phyloP scores from a whole-genome alignment of 2,113 vertebrate species.

The Tenebrosternarchus preto region DNA sequence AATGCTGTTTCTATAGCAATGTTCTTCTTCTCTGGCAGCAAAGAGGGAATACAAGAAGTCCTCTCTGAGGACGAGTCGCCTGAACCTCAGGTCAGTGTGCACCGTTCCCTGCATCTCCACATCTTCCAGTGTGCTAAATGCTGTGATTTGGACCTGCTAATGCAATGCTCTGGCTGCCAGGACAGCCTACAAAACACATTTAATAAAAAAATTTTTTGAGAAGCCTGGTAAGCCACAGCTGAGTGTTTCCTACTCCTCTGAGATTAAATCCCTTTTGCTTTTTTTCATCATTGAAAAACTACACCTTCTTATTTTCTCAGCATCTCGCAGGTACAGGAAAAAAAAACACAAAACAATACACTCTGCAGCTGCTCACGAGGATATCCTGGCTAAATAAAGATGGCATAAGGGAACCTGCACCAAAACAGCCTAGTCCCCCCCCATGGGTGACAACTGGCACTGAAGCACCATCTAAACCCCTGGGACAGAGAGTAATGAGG shows the following conservation, averaged over 20 bases:
- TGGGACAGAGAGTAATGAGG: conserved; percentile 4
- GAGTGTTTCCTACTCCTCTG: not conserved
- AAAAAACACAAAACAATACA: conserved; percentile 26
- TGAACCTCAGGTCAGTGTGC: conserved; percentile 12
- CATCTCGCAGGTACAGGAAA: not conserved
- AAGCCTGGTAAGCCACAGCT: not conserved
- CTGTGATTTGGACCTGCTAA: conserved; percentile 20
- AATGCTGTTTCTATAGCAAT: conserved; percentile 52
- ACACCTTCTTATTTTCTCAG: not conserved
- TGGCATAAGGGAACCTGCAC: not conserved
- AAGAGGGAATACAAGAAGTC: conserved; percentile 9
- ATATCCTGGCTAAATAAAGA: conserved; percentile 28
- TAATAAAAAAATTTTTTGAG: not conserved
- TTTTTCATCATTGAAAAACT: not conserved
- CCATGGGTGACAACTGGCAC: conserved; percentile 39
- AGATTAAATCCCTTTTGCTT: not conserved
- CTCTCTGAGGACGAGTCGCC: conserved; percentile 13
- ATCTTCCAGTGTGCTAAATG: conserved; percentile 17
- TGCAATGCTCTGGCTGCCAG: not conserved
- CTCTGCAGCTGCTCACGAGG: conserved; percentile 19
- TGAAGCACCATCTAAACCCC: not conserved
- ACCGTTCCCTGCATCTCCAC: not conserved
- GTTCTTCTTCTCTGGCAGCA: not conserved
- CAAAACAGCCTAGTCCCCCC: conserved; percentile 21
- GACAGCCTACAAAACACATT: not conserved